Evolutionary conservation across 2,113 vertebrate species (phyloP), one percentile per base, ranked within the genome.

Genomic region (Oncorhynchus gorbuscha): DNA sequence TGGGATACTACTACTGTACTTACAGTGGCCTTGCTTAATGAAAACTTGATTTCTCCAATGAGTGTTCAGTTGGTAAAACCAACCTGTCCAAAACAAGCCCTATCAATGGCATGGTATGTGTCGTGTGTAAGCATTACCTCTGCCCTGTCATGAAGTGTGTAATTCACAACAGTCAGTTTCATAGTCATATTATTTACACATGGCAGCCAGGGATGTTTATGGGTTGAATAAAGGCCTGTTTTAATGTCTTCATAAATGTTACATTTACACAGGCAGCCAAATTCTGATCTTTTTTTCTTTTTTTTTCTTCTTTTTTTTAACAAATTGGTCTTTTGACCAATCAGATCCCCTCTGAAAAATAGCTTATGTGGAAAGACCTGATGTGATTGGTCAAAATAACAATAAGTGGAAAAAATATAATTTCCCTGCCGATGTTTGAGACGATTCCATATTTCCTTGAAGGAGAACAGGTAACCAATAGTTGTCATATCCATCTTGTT

Each of bases 91-190:
- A 84, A 75, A 32, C 76, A 26, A 76, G 61, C 69, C n/a, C 74
- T 74, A 70, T 86, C 78, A 86, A 84, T 79, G 80, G 79, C 55
- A 9, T 62, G 76, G 83, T 71, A 82, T 58, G 74, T 20, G 2
- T 5, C 5, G 71, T 78, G 76, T 73, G 75, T 49, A 14, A 18
- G 65, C 67, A 12, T 24, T 77, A 71, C 75, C 22, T 85, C 82
- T n/a, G 28, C 32, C 30, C 76, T 79, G 81, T 87, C 85, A 80
- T 74, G 13, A n/a, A 65, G n/a, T 69, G 2, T 32, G n/a, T 13
- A 18, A 14, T 35, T 28, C 49, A 70, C 73, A 71, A 77, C 78
- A 58, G 67, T 32, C 49, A 76, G 22, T 2, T 9, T 28, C 24
- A 11, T 20, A 13, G 5, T 69, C 14, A 9, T 81, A 70, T 79